Evolutionary conservation across 2,888 invertebrate genomes (phyloP).

Genomic region (Isotomurus palustris): DNA sequence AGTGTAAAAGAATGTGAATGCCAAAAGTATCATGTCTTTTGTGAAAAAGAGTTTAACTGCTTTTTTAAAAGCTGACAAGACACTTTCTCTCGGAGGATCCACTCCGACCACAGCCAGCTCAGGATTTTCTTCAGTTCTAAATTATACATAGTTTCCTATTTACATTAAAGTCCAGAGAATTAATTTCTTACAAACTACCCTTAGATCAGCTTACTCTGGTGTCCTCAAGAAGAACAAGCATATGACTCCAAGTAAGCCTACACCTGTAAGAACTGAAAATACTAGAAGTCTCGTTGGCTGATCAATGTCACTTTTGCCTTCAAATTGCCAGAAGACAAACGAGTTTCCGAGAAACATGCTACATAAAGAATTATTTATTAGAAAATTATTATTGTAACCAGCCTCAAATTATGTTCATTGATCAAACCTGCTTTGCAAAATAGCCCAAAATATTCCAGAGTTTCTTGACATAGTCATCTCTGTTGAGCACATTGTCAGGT

Average conservation of each 20-base stretch:
- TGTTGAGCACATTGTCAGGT: constrained; percentile 84
- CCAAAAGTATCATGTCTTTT: constrained; percentile 39
- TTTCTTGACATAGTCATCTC: constrained; percentile 83
- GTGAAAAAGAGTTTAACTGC: constrained; percentile 31
- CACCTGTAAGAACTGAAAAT: constrained; percentile 64
- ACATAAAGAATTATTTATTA: constrained; percentile 49
- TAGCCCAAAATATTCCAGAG: constrained; percentile 95
- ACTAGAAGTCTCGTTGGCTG: constrained; percentile 67
- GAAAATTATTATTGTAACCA: not conserved
- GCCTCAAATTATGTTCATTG: not conserved
- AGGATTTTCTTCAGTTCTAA: not conserved
- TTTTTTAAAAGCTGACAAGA: constrained; percentile 36
- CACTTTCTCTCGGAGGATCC: constrained; percentile 20
- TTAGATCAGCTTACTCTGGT: constrained; percentile 24
- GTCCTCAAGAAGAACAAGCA: constrained; percentile 35
- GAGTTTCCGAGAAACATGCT: constrained; percentile 93
- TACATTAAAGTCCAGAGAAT: not conserved
- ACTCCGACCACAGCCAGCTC: not conserved
- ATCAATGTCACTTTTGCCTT: constrained; percentile 67
- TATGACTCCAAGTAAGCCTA: constrained; percentile 62
- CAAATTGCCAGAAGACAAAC: constrained; percentile 88
- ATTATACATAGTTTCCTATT: not conserved
- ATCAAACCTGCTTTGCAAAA: constrained; percentile 78
- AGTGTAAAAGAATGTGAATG: constrained; percentile 50
- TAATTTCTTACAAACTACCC: not conserved